A percentile compares a stretch with the other conserved stretches of the same genome.
phyloP scores from a whole-genome alignment of 2,797 vertebrate genomes.

The Poecilia picta region DNA sequence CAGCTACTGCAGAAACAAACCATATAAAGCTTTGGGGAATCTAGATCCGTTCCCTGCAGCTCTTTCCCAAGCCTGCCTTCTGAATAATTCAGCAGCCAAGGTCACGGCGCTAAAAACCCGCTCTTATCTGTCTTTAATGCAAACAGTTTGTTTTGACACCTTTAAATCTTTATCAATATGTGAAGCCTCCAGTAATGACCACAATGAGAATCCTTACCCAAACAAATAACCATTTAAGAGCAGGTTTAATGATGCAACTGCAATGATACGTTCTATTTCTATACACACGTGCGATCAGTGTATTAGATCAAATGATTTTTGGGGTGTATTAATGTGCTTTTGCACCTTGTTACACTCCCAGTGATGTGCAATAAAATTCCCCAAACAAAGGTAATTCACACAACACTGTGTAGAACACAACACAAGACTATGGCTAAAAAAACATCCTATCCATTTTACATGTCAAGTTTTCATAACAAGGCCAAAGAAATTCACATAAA shows the following conservation, averaged over 20 bases:
- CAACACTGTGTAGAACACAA: not conserved
- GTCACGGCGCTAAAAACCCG: conserved; percentile 65
- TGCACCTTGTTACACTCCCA: not conserved
- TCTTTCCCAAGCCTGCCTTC: conserved; percentile 64
- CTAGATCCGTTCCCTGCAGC: conserved; percentile 67
- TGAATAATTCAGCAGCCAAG: conserved; percentile 79
- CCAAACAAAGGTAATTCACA: conserved; percentile 36
- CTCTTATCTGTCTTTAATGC: conserved; percentile 26
- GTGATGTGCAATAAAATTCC: conserved; percentile 11
- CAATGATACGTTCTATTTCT: not conserved
- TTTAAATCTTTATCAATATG: conserved; percentile 41
- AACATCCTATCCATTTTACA: conserved; percentile 6
- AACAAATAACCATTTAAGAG: conserved; percentile 8
- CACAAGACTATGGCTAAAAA: conserved; percentile 15
- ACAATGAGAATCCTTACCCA: conserved; percentile 10
- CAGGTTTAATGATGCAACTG: not conserved
- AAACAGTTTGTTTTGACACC: conserved; percentile 66
- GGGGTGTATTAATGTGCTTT: conserved; percentile 2
- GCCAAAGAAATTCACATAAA: conserved; percentile 9
- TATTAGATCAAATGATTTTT: conserved; percentile 7
- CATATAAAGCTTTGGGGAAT: conserved; percentile 65
- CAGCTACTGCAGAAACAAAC: conserved; percentile 43
- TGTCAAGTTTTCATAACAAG: not conserved
- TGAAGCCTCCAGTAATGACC: conserved; percentile 23
- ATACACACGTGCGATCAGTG: conserved; percentile 10